phyloP scores from a whole-genome alignment of 1,140 invertebrate species.

The Achatina immaculata region DNA sequence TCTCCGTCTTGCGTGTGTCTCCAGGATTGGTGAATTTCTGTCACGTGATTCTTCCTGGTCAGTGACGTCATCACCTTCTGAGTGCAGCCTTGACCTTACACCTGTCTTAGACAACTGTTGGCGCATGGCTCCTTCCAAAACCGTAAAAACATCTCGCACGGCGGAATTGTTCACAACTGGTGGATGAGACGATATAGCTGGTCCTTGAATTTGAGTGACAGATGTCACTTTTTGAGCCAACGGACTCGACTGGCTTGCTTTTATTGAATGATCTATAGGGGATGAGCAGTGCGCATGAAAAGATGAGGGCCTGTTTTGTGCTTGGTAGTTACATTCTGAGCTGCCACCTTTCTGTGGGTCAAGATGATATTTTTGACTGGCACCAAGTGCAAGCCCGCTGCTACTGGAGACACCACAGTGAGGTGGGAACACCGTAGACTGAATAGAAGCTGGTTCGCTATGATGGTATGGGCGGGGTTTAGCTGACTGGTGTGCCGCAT shows the following conservation, averaged over 20 bases:
- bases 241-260: background rate
- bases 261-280: background rate
- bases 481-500: background rate
- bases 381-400: background rate
- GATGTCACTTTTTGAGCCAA: background rate
- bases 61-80: background rate
- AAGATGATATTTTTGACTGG: background rate
- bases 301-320: background rate
- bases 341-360: background rate
- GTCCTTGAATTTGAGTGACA: background rate
- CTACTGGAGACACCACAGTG: background rate
- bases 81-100: conserved; percentile 1
- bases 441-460: background rate
- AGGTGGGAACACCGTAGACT: background rate
- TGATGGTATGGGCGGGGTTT: background rate
- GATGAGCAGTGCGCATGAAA: background rate
- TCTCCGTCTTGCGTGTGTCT: background rate
- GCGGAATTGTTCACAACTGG: background rate
- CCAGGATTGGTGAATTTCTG: background rate
- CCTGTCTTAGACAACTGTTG: background rate
- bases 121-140: background rate
- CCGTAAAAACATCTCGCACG: background rate
- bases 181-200: background rate
- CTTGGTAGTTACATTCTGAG: background rate
- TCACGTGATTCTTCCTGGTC: background rate